Evolutionary conservation across 2,113 vertebrate species (phyloP).

Genomic region (Atlantisia rogersi): DNA sequence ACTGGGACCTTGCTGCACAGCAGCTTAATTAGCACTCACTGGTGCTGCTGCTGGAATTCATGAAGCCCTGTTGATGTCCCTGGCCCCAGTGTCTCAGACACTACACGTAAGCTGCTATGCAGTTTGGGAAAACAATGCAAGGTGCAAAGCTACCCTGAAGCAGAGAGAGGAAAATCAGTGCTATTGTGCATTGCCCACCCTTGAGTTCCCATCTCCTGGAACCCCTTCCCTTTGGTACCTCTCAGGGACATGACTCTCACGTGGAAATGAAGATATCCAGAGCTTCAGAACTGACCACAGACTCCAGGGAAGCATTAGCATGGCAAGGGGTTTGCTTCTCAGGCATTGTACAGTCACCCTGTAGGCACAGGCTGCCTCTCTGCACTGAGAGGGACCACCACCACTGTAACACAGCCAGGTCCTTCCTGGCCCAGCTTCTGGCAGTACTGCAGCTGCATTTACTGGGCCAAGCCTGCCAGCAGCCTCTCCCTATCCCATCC

Average conservation of each 20-base stretch:
- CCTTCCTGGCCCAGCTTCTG: neutral
- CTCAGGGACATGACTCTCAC: constrained; percentile 76
- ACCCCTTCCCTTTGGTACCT: constrained; percentile 47
- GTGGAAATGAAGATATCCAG: constrained; percentile 42
- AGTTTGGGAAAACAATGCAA: constrained; percentile 58
- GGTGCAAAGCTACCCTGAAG: constrained; percentile 10
- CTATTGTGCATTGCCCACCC: constrained; percentile 14
- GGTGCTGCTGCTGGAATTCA: constrained; percentile 51
- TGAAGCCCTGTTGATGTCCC: constrained; percentile 7
- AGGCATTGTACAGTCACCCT: neutral
- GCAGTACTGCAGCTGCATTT: neutral
- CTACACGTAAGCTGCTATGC: constrained; percentile 67
- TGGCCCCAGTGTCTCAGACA: constrained; percentile 59
- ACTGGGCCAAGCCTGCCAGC: neutral
- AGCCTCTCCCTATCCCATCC: neutral
- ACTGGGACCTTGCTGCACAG: constrained; percentile 18
- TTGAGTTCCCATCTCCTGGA: constrained; percentile 4
- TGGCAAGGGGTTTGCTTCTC: constrained; percentile 38
- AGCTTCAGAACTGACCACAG: constrained; percentile 19
- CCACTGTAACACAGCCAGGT: neutral
- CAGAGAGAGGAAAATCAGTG: constrained; percentile 2
- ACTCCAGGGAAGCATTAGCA: neutral
- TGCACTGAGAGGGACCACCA: neutral
- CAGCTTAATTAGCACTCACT: constrained; percentile 29
- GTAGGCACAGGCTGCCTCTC: neutral